Evolutionary conservation across 2,797 vertebrate genomes (phyloP).

Genomic region (Lagodon rhomboides): DNA sequence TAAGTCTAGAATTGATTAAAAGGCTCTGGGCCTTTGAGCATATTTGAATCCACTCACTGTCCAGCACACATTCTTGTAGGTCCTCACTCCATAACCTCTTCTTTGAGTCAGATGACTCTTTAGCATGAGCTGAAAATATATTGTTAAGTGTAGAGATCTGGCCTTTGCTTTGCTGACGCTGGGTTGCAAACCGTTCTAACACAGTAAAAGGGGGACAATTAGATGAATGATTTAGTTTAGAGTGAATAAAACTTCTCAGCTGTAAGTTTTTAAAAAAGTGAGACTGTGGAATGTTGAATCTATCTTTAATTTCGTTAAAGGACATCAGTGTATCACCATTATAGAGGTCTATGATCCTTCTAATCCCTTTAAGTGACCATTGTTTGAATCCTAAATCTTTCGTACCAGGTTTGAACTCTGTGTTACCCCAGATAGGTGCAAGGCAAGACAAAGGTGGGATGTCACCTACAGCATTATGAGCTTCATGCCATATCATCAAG

Average conservation of each 20-base stretch:
- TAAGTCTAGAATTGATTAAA: too few relatives aligned
- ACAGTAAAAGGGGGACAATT: neutral
- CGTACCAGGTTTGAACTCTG: neutral
- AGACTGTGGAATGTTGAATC: neutral
- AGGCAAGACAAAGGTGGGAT: neutral
- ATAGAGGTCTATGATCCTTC: neutral
- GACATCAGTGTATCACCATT: conserved; percentile 1
- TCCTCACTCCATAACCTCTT: too few relatives aligned
- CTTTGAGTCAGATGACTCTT: too few relatives aligned
- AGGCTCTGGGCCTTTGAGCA: too few relatives aligned
- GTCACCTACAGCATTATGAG: neutral
- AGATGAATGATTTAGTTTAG: neutral
- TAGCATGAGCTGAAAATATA: too few relatives aligned
- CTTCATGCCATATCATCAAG: neutral
- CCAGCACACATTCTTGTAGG: neutral
- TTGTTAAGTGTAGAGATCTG: too few relatives aligned
- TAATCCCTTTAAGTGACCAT: neutral
- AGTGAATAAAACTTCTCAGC: neutral
- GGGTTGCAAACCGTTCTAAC: too few relatives aligned
- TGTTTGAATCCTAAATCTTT: too few relatives aligned
- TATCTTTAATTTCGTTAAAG: neutral
- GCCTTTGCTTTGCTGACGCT: too few relatives aligned
- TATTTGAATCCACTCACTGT: too few relatives aligned
- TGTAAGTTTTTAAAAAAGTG: conserved; percentile 14
- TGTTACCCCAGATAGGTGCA: neutral